phyloP scores from a whole-genome alignment of 2,113 vertebrate genomes.

The Pachyramphus minor region DNA sequence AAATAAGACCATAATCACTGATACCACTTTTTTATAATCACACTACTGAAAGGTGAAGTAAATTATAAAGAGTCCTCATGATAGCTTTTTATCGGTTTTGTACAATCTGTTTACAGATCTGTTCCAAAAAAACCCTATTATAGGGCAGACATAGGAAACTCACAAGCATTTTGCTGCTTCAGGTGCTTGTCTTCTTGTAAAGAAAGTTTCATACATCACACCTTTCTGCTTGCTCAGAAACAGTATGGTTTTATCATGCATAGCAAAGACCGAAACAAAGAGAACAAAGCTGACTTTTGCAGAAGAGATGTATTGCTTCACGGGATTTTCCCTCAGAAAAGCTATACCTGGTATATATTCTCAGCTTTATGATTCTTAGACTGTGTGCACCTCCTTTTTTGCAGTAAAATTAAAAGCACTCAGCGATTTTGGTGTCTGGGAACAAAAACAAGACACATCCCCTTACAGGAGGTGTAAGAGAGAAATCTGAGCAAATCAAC shows the following conservation, averaged over 20 bases:
- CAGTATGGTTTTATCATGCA: background rate
- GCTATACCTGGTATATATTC: background rate
- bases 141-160: background rate
- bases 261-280: background rate
- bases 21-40: background rate
- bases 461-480: background rate
- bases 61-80: background rate
- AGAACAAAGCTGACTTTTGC: background rate
- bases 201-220: background rate
- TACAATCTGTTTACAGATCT: background rate
- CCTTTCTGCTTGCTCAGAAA: background rate
- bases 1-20: background rate
- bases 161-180: background rate
- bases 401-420: background rate
- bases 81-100: background rate
- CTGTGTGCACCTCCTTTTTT: background rate
- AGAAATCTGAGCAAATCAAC: background rate
- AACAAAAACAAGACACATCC: background rate
- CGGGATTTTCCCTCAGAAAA: background rate
- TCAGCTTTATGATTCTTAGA: background rate
- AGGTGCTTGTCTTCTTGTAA: background rate
- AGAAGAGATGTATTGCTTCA: background rate
- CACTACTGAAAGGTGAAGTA: background rate
- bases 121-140: background rate
- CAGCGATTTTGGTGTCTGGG: background rate